phyloP scores from a whole-genome alignment of 2,888 invertebrate species.

The Gortyna flavago region DNA sequence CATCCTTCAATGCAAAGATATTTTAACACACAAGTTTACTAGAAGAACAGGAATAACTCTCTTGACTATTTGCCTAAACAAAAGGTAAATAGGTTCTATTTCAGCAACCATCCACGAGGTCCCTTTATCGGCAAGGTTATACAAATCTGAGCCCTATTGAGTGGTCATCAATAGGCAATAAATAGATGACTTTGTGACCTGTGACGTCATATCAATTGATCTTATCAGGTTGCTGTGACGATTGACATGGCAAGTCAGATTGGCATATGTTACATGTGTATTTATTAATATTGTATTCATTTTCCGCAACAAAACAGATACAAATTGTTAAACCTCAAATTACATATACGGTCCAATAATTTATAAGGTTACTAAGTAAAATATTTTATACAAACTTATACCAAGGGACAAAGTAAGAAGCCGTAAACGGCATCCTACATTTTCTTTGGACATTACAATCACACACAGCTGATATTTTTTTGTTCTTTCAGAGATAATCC shows the following conservation, averaged over 20 bases:
- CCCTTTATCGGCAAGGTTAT: background rate
- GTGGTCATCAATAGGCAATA: constrained; percentile 28
- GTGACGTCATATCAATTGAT: constrained; percentile 29
- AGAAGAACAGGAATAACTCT: constrained; percentile 5
- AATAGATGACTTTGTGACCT: constrained; percentile 35
- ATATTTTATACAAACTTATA: constrained; percentile 1
- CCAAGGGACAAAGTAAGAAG: background rate
- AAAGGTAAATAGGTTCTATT: constrained; percentile 2
- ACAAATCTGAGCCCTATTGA: constrained; percentile 36
- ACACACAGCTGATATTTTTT: background rate
- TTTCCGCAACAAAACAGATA: background rate
- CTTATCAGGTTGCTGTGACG: constrained; percentile 17
- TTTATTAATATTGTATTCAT: background rate
- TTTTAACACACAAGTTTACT: background rate
- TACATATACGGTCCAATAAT: background rate
- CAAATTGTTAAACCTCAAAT: background rate
- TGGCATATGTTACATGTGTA: background rate
- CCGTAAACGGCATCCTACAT: background rate
- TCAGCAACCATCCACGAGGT: background rate
- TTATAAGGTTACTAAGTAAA: background rate
- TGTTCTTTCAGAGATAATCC: background rate
- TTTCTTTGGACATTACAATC: background rate
- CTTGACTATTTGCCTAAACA: constrained; percentile 1
- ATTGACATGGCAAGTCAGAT: constrained; percentile 1
- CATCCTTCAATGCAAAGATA: background rate